Percentiles rank a stretch among this genome's conserved stretches.
Conservation (phyloP, 2,888 invertebrate genomes). For the Ptilodon capucinus region DNA sequence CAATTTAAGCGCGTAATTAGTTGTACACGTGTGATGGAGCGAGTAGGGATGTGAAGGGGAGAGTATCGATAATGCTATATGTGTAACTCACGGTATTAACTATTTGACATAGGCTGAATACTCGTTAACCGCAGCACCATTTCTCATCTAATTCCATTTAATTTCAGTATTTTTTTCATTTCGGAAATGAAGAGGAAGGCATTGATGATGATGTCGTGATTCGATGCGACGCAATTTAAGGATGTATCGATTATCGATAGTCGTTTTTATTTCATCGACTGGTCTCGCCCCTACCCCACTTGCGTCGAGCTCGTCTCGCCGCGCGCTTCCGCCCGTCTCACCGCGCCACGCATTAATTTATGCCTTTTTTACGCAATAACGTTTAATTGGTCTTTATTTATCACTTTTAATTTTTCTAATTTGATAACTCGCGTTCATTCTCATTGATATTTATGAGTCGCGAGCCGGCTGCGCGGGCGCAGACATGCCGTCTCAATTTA, state of each 20-base stretch:
- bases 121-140: no score
- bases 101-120: no score
- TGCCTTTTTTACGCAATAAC: conserved; percentile 82
- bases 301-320: conserved; percentile 43
- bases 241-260: no score
- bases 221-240: no score
- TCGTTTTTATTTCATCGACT: conserved; percentile 8
- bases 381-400: conserved; percentile 80
- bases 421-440: conserved; percentile 66
- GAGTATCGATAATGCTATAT: conserved; percentile 22
- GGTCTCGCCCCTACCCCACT: conserved; percentile 49
- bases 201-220: no score
- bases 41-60: conserved; percentile 40
- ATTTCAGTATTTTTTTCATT: no score
- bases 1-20: conserved; percentile 79
- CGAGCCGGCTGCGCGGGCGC: conserved; percentile 30
- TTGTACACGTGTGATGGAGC: conserved; percentile 62
- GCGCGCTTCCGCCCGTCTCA: conserved; percentile 38
- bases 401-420: conserved; percentile 82
- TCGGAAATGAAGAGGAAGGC: no score
- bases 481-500: conserved; percentile 67
- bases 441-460: conserved; percentile 75
- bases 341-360: conserved; percentile 72
- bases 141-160: no score
- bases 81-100: no score